Evolutionary conservation across 2,113 vertebrate genomes (phyloP).

Genomic region (Calonectris borealis): DNA sequence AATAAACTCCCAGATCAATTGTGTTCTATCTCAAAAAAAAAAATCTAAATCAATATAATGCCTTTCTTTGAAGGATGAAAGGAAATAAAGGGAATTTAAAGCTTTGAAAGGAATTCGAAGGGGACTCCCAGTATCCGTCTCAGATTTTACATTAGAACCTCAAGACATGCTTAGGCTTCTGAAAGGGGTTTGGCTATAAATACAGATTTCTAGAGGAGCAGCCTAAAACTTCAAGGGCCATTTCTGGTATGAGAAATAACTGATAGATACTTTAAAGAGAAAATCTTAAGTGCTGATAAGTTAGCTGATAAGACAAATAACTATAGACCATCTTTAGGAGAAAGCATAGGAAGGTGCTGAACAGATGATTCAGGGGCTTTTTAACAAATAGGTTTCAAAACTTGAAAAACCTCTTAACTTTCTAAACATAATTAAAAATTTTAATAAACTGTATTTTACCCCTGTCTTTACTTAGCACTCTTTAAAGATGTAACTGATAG

Average conservation of each 20-base stretch:
- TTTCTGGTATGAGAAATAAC: neutral
- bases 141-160: neutral
- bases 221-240: neutral
- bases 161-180: neutral
- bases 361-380: neutral
- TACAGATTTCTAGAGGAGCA: neutral
- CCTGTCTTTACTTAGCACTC: neutral
- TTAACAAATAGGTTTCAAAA: neutral
- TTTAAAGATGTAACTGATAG: neutral
- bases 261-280: neutral
- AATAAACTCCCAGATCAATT: neutral
- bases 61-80: neutral
- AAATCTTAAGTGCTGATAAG: neutral
- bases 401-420: neutral
- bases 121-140: neutral
- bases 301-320: neutral
- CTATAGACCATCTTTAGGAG: neutral
- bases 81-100: neutral
- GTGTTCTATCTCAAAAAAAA: neutral
- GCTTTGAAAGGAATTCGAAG: neutral
- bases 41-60: neutral
- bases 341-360: neutral
- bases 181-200: neutral
- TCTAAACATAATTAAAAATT: neutral
- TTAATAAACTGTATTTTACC: neutral